Conservation (phyloP, 1,140 invertebrate genomes). For the Anastatus disparis region DNA sequence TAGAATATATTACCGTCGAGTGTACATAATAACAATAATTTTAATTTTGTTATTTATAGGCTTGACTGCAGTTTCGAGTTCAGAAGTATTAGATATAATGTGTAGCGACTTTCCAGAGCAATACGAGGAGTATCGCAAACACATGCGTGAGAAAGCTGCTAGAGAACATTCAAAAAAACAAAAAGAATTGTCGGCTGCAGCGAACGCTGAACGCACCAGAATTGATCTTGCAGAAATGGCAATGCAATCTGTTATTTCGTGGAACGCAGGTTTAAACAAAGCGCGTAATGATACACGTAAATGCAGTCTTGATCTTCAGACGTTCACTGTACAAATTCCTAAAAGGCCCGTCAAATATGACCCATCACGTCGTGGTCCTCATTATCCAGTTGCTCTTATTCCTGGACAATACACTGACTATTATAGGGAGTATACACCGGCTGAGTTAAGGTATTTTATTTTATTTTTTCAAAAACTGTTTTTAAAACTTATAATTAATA, state of each 20-base stretch:
- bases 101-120: conserved; percentile 93
- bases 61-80: conserved; percentile 88
- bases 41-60: conserved; percentile 67
- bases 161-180: conserved; percentile 79
- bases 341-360: conserved; percentile 66
- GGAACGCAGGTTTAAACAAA: conserved; percentile 88
- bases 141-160: conserved; percentile 83
- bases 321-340: conserved; percentile 79
- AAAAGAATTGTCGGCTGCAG: conserved; percentile 68
- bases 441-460: conserved; percentile 73
- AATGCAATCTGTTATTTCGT: conserved; percentile 85
- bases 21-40: no score
- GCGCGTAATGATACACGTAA: conserved; percentile 75
- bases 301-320: conserved; percentile 81
- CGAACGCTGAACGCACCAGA: conserved; percentile 67
- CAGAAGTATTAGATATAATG: conserved; percentile 95
- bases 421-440: conserved; percentile 75
- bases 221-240: conserved; percentile 87
- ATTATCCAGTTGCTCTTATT: conserved; percentile 91
- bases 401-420: conserved; percentile 93
- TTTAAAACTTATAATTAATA: no score
- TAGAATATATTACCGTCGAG: no score
- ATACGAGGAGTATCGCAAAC: conserved; percentile 90
- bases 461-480: no score
- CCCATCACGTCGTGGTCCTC: conserved; percentile 70